Base-by-base conservation (phyloP, 2,888 invertebrate species). In the Tricholauxania praeusta region DNA sequence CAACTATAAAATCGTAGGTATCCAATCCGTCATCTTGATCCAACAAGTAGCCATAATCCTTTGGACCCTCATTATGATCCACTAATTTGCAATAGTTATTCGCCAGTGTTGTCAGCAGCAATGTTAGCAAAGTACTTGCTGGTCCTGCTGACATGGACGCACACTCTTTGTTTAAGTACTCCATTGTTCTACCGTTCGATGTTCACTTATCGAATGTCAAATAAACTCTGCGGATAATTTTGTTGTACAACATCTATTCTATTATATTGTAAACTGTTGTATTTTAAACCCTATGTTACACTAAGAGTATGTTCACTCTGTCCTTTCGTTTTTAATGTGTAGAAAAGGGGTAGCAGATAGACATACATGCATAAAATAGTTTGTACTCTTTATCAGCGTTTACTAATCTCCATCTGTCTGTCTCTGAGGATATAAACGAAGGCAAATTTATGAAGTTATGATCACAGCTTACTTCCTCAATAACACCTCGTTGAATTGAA, bases 61-160 rank as follows among this genome's bases (percentile, higher is more conserved):
- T 83, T 0, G 92, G 92, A 89, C 92, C 92, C 48, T 89, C 80
- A 12, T 88, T 88, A 72, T 89, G 88, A 0, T 89, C 89, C 7
- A 88, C 88, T n/a, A 92, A 78, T 0, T 89, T 88, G 79, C 92
- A 92, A 80, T 91, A 91, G 0, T 91, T 90, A 3, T 89, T 85
- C 59, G 92, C 82, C 70, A 93, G 83, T 0, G 90, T 89, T 76
- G 91, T 90, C 72, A 93, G 81, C 0, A 92, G 84, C 12, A 91
- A 88, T 2, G 89, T 83, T 82, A 93, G 91, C 63, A 92, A 70
- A 84, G 85, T 90, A 22, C 84, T 86, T 1, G 83, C 86, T 59
- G 86, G 85, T 12, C 87, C 87, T 48, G 86, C 85, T 66, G 87
- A 87, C 6, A 83, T 78, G 2, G 84, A 83, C 10, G 86, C 86